A percentile compares a stretch with the other conserved stretches of the same genome.
phyloP scores from a whole-genome alignment of 2,113 vertebrate species.

The Megaleporinus macrocephalus region DNA sequence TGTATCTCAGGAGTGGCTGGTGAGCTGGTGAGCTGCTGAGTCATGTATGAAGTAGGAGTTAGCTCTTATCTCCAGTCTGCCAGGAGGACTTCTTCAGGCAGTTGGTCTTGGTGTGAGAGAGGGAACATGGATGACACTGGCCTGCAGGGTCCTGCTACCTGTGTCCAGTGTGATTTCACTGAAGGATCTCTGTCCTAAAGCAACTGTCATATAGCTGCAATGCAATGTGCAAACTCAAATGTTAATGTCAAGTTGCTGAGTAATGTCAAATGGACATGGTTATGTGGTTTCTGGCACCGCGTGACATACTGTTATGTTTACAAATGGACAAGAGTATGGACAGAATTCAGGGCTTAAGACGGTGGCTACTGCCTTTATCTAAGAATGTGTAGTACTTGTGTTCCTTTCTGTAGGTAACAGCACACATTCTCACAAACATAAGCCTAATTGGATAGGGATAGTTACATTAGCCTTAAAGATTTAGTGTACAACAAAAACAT shows the following conservation, averaged over 20 bases:
- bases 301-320: too few species aligned
- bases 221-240: too few species aligned
- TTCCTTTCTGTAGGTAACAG: too few species aligned
- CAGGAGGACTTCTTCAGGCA: constrained; percentile 74
- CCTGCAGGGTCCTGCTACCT: constrained; percentile 59
- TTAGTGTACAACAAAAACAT: neutral
- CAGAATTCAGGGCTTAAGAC: too few species aligned
- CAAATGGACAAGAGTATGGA: too few species aligned
- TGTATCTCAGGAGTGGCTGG: constrained; percentile 70
- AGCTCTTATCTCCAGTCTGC: constrained; percentile 75
- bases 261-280: neutral
- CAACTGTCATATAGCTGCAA: neutral
- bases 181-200: neutral
- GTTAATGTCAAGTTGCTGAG: too few species aligned
- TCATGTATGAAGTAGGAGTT: constrained; percentile 75
- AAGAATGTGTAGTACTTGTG: too few species aligned
- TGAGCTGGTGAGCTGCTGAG: constrained; percentile 75
- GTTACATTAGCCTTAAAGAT: too few species aligned
- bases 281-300: neutral
- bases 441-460: too few species aligned
- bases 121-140: constrained; percentile 67
- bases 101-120: constrained; percentile 73
- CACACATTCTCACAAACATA: neutral
- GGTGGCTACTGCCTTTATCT: too few species aligned
- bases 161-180: neutral